Percentiles rank a stretch among this genome's conserved stretches.
Evolutionary conservation across 2,888 invertebrate genomes (phyloP).

Genomic region (Lucinisca nassula): DNA sequence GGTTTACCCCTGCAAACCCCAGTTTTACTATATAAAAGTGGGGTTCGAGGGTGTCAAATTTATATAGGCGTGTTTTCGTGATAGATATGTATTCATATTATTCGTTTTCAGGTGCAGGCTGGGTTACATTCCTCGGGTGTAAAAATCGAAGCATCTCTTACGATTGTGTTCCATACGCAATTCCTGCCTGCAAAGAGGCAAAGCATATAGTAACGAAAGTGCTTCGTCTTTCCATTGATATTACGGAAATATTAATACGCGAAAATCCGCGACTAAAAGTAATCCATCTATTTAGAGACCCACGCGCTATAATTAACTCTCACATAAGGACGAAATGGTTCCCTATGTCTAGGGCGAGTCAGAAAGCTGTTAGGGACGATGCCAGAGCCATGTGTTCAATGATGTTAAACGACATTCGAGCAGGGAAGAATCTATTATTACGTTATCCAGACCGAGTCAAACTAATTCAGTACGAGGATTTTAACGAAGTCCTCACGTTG

Average conservation of each 20-base stretch:
- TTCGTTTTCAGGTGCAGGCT: background rate
- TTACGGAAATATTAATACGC: background rate
- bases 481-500: background rate
- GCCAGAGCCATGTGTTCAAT: background rate
- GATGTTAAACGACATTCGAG: background rate
- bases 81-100: no score
- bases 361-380: background rate
- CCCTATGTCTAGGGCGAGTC: background rate
- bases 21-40: no score
- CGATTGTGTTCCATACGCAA: background rate
- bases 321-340: background rate
- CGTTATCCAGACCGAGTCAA: background rate
- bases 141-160: no score
- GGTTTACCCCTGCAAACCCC: no score
- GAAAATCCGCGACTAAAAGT: background rate
- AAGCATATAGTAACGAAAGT: background rate
- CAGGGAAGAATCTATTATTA: background rate
- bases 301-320: background rate
- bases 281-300: background rate
- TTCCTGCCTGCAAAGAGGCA: background rate
- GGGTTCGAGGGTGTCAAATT: no score
- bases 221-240: background rate
- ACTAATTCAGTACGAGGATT: background rate
- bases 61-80: no score
- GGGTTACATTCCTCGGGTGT: background rate